phyloP scores from a whole-genome alignment of 2,113 vertebrate species.

The Sinocyclocheilus maitianheensis region DNA sequence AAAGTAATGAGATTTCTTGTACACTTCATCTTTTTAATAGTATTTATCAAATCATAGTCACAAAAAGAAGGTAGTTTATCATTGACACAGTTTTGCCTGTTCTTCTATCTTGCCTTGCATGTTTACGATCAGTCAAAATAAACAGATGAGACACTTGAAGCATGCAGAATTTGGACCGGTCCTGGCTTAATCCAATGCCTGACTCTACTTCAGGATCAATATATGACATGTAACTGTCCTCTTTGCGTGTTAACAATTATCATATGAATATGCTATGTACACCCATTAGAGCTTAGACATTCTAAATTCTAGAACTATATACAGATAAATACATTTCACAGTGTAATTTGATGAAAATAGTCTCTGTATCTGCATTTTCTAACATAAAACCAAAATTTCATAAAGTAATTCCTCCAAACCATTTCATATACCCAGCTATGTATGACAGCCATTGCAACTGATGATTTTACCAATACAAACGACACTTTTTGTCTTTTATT shows the following conservation, averaged over 20 bases:
- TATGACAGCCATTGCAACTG: neutral
- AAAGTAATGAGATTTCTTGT: neutral
- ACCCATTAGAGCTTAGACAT: constrained; percentile 36
- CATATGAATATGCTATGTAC: constrained; percentile 34
- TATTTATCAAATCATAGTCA: constrained; percentile 38
- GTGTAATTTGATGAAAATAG: constrained; percentile 53
- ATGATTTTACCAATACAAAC: constrained; percentile 15
- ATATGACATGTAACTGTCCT: neutral
- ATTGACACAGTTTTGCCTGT: neutral
- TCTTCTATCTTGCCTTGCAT: neutral
- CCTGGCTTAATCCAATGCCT: neutral
- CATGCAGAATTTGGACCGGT: constrained; percentile 14
- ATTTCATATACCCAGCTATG: neutral
- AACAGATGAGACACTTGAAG: constrained; percentile 25
- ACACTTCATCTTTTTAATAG: constrained; percentile 48
- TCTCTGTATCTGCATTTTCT: neutral
- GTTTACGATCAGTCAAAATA: constrained; percentile 37
- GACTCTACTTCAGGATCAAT: neutral
- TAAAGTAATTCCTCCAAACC: neutral
- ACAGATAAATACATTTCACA: constrained; percentile 57
- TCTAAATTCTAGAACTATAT: constrained; percentile 5
- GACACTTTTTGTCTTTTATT: constrained; percentile 13
- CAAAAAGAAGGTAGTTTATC: neutral
- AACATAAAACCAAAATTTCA: neutral
- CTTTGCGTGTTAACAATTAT: neutral